A percentile compares a stretch with the other conserved stretches of the same genome.
These are phyloP conservation scores for Strigops habroptila DNA, from an alignment of 2,113 vertebrate genomes.

Conservation along the genomic window DNA sequence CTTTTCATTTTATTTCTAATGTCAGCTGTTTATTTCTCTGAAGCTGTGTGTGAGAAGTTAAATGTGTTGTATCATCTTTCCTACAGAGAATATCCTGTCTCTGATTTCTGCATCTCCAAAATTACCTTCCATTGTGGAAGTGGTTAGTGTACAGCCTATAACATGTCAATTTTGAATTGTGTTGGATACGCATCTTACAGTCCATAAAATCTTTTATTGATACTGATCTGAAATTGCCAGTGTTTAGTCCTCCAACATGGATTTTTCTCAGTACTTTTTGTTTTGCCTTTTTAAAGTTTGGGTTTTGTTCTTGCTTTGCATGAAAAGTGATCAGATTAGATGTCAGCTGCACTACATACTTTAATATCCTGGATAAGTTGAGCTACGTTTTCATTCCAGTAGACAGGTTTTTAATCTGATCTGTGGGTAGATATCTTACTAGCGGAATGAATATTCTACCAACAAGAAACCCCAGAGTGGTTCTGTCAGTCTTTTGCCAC, in stretches of 20 bases:
- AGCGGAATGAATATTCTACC: slow-evolving; percentile 41
- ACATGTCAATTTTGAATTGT: slow-evolving; percentile 51
- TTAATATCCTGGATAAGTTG: slow-evolving; percentile 66
- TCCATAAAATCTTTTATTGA: slow-evolving; percentile 47
- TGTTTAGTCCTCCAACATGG: neutral
- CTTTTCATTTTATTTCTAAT: neutral
- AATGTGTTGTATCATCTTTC: neutral
- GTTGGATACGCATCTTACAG: slow-evolving; percentile 42
- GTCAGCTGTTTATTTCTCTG: neutral
- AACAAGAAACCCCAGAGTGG: neutral
- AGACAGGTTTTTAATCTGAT: slow-evolving; percentile 64
- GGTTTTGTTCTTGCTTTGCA: slow-evolving; percentile 48
- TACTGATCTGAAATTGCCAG: slow-evolving; percentile 56
- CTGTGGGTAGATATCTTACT: slow-evolving; percentile 32
- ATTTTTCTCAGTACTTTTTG: slow-evolving; percentile 19
- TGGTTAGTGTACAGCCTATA: neutral
- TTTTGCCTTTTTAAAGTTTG: slow-evolving; percentile 37
- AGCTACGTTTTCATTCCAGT: slow-evolving; percentile 47
- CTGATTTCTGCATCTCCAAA: neutral
- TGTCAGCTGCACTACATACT: slow-evolving; percentile 55
- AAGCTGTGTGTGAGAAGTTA: neutral
- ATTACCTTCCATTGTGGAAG: slow-evolving; percentile 7
- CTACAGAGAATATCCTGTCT: neutral
- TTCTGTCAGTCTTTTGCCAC: slow-evolving; percentile 24
- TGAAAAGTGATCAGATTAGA: slow-evolving; percentile 55